A percentile compares a stretch with the other conserved stretches of the same genome.
These are phyloP conservation scores for Sycophila texana DNA, from an alignment of 2,888 invertebrate species.

Conservation along the genomic window DNA sequence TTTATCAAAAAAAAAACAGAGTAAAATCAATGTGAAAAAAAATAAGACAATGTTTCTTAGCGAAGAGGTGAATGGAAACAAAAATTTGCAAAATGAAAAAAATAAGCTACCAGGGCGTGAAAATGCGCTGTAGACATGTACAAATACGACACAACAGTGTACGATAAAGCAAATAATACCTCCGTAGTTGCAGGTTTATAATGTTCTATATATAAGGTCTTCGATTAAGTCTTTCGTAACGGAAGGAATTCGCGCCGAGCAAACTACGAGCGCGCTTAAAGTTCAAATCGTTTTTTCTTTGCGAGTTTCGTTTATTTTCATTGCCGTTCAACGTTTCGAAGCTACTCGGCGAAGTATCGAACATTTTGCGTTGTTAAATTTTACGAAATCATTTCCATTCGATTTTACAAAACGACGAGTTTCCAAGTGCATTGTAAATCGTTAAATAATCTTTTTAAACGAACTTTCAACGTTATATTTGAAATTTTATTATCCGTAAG, in stretches of 20 bases:
- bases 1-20: not conserved
- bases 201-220: constrained; percentile 51
- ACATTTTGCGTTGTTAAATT: no score
- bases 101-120: constrained; percentile 38
- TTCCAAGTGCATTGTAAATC: no score
- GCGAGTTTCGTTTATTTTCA: constrained; percentile 3
- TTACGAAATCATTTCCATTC: no score
- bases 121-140: constrained; percentile 57
- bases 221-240: constrained; percentile 49
- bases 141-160: constrained; percentile 57
- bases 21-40: not conserved
- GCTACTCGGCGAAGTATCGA: not conserved
- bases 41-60: constrained; percentile 1
- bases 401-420: no score
- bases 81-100: constrained; percentile 20
- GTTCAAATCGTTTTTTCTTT: constrained; percentile 40
- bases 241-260: constrained; percentile 28
- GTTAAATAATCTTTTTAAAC: no score
- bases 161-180: constrained; percentile 63
- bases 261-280: constrained; percentile 46
- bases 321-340: not conserved
- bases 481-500: no score
- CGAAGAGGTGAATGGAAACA: constrained; percentile 12
- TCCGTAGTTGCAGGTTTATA: constrained; percentile 61
- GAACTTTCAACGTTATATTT: no score